These are phyloP conservation scores for Paracanthobrama guichenoti DNA, from an alignment of 2,113 vertebrate genomes.

Conservation along the genomic window DNA sequence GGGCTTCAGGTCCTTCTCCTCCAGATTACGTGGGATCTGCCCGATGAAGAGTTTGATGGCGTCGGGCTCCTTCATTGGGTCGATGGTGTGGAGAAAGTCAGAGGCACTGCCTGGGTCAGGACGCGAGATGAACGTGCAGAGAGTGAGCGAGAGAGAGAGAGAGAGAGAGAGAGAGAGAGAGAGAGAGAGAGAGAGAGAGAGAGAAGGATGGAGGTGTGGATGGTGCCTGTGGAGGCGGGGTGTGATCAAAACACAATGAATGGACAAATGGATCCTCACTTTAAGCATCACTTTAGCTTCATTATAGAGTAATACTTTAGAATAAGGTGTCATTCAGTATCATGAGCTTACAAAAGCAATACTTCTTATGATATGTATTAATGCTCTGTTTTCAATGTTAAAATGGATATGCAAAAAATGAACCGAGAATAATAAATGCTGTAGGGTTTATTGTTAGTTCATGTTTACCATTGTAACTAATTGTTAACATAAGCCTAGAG, in stretches of 20 bases:
- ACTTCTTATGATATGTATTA: background rate
- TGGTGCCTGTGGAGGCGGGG: slow-evolving; percentile 2
- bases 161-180: slow-evolving; percentile 42
- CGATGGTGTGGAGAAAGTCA: slow-evolving; percentile 72
- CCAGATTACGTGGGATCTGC: slow-evolving; percentile 19
- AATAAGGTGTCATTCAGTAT: background rate
- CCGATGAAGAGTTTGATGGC: slow-evolving; percentile 75
- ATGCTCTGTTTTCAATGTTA: background rate
- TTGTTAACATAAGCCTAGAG: background rate
- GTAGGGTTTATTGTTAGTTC: background rate
- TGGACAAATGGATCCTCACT: background rate
- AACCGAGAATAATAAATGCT: background rate
- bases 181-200: too few relatives aligned
- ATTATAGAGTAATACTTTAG: background rate
- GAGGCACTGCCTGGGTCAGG: slow-evolving; percentile 55
- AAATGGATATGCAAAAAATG: background rate
- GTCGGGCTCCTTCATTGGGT: slow-evolving; percentile 92
- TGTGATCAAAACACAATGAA: slow-evolving; percentile 11
- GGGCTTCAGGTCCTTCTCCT: slow-evolving; percentile 4
- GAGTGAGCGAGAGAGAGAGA: slow-evolving; percentile 44
- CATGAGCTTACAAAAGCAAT: background rate
- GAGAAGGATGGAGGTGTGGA: slow-evolving; percentile 28
- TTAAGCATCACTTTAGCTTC: background rate
- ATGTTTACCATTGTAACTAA: background rate
- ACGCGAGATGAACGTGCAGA: slow-evolving; percentile 43